These are phyloP conservation scores for Heliconius sara DNA, from an alignment of 2,888 invertebrate species.

Conservation along the genomic window DNA sequence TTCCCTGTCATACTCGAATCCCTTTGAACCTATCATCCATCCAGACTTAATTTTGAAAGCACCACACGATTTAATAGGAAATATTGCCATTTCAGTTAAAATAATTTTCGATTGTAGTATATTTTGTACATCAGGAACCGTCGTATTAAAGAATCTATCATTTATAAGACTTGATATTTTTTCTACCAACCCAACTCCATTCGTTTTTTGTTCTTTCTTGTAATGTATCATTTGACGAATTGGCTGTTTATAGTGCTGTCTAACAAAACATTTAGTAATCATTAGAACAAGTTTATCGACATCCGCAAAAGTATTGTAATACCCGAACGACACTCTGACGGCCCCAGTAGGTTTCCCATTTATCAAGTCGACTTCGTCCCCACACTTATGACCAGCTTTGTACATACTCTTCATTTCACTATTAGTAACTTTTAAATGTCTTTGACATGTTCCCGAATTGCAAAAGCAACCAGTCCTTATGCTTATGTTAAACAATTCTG, in stretches of 20 bases:
- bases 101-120: conserved; percentile 54
- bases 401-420: conserved; percentile 90
- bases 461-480: conserved; percentile 98
- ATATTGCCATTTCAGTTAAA: conserved; percentile 82
- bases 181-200: conserved; percentile 29
- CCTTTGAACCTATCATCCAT: conserved; percentile 90
- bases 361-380: conserved; percentile 93
- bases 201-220: conserved; percentile 36
- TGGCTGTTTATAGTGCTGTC: conserved; percentile 58
- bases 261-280: conserved; percentile 90
- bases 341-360: conserved; percentile 96
- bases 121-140: conserved; percentile 39
- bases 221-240: conserved; percentile 60
- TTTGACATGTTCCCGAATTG: conserved; percentile 97
- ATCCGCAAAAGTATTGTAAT: conserved; percentile 91
- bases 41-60: conserved; percentile 86
- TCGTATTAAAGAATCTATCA: conserved; percentile 43
- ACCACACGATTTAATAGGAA: conserved; percentile 96
- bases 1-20: conserved; percentile 93
- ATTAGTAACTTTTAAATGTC: conserved; percentile 87
- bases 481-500: conserved; percentile 92
- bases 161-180: conserved; percentile 33
- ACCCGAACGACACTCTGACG: conserved; percentile 95
- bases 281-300: conserved; percentile 88
- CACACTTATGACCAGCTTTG: conserved; percentile 95